phyloP scores from a whole-genome alignment of 2,888 invertebrate genomes.

The Leptopterna dolabrata region DNA sequence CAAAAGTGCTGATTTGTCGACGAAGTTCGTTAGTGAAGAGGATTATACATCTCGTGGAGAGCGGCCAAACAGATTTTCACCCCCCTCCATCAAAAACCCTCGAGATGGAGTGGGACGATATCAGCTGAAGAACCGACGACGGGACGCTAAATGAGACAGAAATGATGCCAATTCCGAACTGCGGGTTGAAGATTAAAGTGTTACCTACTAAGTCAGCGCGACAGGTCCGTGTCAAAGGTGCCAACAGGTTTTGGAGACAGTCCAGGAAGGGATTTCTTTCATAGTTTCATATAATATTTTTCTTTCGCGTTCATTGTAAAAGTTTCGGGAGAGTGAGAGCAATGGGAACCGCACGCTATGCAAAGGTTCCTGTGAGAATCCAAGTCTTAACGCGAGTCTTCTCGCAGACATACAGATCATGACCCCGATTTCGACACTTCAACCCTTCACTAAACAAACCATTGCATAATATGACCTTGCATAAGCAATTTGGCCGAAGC shows the following conservation, averaged over 20 bases:
- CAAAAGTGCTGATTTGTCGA: neutral
- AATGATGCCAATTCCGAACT: neutral
- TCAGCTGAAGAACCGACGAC: neutral
- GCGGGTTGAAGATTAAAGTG: neutral
- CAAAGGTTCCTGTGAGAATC: no score
- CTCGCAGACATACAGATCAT: no score
- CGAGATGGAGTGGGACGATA: neutral
- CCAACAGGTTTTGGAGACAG: neutral
- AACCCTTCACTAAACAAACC: no score
- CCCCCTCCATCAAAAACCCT: neutral
- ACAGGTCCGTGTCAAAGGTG: neutral
- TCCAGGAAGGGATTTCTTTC: neutral
- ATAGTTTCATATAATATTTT: neutral
- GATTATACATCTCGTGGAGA: neutral
- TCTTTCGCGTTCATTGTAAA: no score
- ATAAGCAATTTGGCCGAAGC: no score
- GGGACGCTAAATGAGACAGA: slow-evolving; percentile 8
- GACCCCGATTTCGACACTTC: no score
- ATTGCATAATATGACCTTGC: no score
- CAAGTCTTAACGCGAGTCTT: no score
- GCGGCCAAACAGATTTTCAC: neutral
- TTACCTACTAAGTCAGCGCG: neutral
- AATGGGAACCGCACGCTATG: no score
- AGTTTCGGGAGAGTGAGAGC: no score
- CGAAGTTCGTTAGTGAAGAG: neutral